phyloP scores from a whole-genome alignment of 2,888 invertebrate genomes.

The Epinotia brunnichana region DNA sequence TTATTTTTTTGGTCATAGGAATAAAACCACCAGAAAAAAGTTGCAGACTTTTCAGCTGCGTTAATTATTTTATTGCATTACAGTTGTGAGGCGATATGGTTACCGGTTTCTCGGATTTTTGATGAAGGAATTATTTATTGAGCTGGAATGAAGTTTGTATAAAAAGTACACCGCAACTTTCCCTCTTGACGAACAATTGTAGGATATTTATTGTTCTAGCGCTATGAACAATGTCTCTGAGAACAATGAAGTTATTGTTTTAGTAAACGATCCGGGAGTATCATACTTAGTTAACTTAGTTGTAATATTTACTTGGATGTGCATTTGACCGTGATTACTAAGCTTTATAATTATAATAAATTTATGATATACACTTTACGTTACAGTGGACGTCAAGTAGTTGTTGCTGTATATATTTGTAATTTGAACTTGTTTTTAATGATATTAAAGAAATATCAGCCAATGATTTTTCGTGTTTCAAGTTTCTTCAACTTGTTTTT shows the following conservation, averaged over 20 bases:
- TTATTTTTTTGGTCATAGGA: too few species aligned
- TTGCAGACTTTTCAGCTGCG: too few species aligned
- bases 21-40: too few species aligned
- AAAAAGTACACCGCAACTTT: too few species aligned
- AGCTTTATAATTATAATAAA: slow-evolving; percentile 36
- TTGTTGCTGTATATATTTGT: slow-evolving; percentile 33
- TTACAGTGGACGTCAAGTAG: slow-evolving; percentile 25
- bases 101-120: too few species aligned
- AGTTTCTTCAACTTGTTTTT: not conserved
- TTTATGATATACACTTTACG: slow-evolving; percentile 12
- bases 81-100: too few species aligned
- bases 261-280: not conserved
- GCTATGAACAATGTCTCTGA: too few species aligned
- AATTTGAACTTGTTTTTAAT: not conserved
- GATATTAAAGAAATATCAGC: not conserved
- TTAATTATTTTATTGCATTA: too few species aligned
- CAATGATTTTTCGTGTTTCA: not conserved
- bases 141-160: too few species aligned
- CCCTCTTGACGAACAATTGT: not conserved
- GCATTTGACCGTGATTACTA: slow-evolving; percentile 33
- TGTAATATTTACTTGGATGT: slow-evolving; percentile 21
- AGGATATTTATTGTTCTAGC: too few species aligned
- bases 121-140: too few species aligned
- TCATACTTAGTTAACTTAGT: not conserved
- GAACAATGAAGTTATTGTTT: slow-evolving; percentile 7